Conservation (phyloP, 2,888 invertebrate species). For the Herminia tarsipennalis region DNA sequence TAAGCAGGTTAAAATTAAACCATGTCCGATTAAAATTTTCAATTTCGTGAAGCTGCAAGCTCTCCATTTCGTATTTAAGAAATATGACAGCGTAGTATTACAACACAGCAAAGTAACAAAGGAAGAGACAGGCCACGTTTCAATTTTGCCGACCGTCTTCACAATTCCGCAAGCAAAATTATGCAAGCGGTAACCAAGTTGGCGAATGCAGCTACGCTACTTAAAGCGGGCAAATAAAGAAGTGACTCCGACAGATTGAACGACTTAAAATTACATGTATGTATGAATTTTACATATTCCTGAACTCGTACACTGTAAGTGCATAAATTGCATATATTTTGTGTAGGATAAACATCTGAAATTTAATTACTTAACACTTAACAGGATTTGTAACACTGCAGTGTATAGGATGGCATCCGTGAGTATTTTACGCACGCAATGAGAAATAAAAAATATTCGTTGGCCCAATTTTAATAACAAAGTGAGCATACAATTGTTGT, state of each 20-base stretch:
- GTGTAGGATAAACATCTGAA: too few species aligned
- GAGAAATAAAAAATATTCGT: too few species aligned
- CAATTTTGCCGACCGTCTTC: slow-evolving; percentile 36
- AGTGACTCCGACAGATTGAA: slow-evolving; percentile 35
- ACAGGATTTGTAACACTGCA: too few species aligned
- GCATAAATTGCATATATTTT: too few species aligned
- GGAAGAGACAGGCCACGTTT: slow-evolving; percentile 33
- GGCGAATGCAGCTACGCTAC: slow-evolving; percentile 38
- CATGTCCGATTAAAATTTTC: too few species aligned
- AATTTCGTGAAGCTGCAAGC: not conserved
- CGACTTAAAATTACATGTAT: slow-evolving; percentile 37
- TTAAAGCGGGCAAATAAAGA: slow-evolving; percentile 45
- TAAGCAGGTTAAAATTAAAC: too few species aligned
- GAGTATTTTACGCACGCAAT: too few species aligned
- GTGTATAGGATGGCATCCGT: too few species aligned
- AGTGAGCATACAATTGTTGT: not conserved
- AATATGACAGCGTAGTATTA: slow-evolving; percentile 17
- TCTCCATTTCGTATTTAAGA: slow-evolving; percentile 14
- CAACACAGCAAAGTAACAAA: slow-evolving; percentile 19
- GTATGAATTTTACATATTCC: slow-evolving; percentile 15
- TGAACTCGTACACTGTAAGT: too few species aligned
- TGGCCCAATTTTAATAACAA: too few species aligned
- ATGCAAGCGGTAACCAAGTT: slow-evolving; percentile 34
- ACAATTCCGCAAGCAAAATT: slow-evolving; percentile 39
- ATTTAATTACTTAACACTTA: too few species aligned